phyloP scores from a whole-genome alignment of 2,797 vertebrate genomes.

The Pangasius krempfi region DNA sequence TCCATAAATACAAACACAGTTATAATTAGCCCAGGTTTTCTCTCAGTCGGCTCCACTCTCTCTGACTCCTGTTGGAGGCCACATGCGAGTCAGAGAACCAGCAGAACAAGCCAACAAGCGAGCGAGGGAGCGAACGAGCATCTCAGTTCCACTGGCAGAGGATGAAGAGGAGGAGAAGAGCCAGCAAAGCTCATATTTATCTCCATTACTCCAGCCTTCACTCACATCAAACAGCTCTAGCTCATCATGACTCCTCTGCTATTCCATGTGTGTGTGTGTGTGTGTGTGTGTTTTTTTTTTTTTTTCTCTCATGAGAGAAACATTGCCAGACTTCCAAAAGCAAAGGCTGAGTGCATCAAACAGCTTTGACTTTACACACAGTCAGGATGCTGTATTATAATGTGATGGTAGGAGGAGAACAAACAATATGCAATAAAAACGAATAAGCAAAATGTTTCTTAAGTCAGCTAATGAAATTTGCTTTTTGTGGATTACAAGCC shows the following conservation, averaged over 20 bases:
- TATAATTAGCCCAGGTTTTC: slow-evolving; percentile 7
- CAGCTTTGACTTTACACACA: neutral
- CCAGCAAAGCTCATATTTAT: slow-evolving; percentile 25
- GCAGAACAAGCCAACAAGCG: neutral
- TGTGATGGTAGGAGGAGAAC: neutral
- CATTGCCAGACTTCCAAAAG: slow-evolving; percentile 5
- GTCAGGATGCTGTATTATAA: slow-evolving; percentile 10
- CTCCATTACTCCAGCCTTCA: slow-evolving; percentile 41
- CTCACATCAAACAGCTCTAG: slow-evolving; percentile 22
- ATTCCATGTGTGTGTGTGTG: neutral
- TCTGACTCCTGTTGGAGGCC: neutral
- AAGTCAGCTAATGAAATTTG: neutral
- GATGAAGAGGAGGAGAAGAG: slow-evolving; percentile 29
- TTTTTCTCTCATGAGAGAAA: neutral
- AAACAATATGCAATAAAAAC: slow-evolving; percentile 11
- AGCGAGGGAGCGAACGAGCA: neutral
- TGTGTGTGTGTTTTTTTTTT: neutral
- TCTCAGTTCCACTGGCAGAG: neutral
- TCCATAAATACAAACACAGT: neutral
- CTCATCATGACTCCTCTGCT: neutral
- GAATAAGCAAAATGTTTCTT: neutral
- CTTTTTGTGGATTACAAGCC: neutral
- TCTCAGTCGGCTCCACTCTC: neutral
- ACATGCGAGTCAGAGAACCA: neutral
- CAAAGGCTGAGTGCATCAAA: slow-evolving; percentile 13